Percentiles rank a stretch among this genome's conserved stretches.
Conservation (phyloP, 2,797 vertebrate species). For the Ctenopoma kingsleyae region DNA sequence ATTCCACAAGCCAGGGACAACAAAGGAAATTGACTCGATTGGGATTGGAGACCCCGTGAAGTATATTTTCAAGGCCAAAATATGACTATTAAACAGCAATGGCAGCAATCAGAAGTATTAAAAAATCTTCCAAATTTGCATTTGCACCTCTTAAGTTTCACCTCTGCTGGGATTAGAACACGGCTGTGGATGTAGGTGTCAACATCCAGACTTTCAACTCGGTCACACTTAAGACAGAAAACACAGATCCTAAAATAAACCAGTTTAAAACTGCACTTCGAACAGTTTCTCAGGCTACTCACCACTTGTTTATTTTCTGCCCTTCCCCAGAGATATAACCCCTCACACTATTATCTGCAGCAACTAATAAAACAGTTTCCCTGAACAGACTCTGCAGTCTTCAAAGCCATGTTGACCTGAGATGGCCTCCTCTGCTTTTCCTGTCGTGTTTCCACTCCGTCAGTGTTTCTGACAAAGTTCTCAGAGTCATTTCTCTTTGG, state of each 20-base stretch:
- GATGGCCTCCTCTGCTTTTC: not conserved
- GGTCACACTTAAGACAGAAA: constrained; percentile 27
- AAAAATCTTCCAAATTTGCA: too few species aligned
- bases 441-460: constrained; percentile 2
- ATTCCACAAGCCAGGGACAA: too few species aligned
- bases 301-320: constrained; percentile 7
- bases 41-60: too few species aligned
- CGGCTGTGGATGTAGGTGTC: not conserved
- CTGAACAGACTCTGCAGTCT: constrained; percentile 9
- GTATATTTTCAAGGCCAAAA: not conserved
- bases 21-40: too few species aligned
- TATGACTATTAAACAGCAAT: not conserved
- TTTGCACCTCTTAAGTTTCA: not conserved
- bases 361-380: constrained; percentile 23
- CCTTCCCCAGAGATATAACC: constrained; percentile 4
- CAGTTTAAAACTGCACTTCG: constrained; percentile 3
- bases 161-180: not conserved
- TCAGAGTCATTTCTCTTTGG: not conserved
- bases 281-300: constrained; percentile 14
- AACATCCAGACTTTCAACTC: constrained; percentile 12
- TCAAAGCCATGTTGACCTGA: constrained; percentile 6
- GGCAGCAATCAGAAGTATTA: not conserved
- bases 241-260: constrained; percentile 20
- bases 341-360: constrained; percentile 25
- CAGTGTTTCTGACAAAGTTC: constrained; percentile 2